phyloP scores from a whole-genome alignment of 2,888 invertebrate species.

The Isoperla grammatica region DNA sequence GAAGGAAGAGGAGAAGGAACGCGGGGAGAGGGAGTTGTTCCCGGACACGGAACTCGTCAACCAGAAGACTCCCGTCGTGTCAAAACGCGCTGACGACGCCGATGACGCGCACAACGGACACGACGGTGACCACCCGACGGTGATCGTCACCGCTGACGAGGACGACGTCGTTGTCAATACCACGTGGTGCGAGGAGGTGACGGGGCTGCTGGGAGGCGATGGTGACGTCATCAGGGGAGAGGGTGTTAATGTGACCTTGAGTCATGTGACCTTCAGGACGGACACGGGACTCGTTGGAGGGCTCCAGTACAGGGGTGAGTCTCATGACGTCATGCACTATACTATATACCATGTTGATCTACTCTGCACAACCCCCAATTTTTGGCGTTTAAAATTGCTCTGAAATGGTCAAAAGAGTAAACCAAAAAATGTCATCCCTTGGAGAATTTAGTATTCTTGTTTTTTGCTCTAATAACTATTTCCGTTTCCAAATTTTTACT shows the following conservation, averaged over 20 bases:
- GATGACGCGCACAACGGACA: not conserved
- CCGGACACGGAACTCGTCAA: no score
- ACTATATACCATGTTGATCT: no score
- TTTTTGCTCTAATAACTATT: no score
- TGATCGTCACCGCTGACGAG: conserved; percentile 1
- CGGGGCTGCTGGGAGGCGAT: not conserved
- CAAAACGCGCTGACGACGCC: not conserved
- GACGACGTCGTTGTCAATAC: not conserved
- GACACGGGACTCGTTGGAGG: conserved; percentile 3
- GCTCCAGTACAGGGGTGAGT: not conserved
- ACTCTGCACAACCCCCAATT: no score
- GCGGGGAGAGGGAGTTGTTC: no score
- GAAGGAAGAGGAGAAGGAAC: no score
- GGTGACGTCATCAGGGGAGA: not conserved
- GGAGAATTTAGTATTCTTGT: no score
- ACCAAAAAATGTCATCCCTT: no score
- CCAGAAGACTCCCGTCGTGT: not conserved
- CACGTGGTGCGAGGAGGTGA: conserved; percentile 7
- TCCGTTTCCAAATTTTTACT: no score
- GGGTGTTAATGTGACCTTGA: not conserved
- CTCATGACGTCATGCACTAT: no score
- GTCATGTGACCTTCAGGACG: not conserved
- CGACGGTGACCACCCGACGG: conserved; percentile 8
- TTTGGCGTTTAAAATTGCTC: no score
- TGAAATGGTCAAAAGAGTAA: no score